A percentile compares a stretch with the other conserved stretches of the same genome.
Conservation (phyloP, 2,113 vertebrate genomes). For the Cromileptes altivelis region DNA sequence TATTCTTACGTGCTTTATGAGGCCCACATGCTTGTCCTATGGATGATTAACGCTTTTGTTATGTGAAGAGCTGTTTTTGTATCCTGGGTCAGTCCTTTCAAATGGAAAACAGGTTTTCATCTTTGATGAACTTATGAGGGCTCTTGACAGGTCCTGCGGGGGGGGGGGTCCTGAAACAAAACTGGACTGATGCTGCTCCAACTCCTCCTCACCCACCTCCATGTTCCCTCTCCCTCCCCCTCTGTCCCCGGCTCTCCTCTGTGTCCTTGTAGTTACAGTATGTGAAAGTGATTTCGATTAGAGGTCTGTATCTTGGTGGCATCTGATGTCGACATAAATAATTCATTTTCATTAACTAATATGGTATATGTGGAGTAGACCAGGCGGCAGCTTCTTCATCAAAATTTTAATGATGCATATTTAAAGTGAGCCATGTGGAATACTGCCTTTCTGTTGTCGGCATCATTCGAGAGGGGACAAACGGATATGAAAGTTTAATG, state of each 20-base stretch:
- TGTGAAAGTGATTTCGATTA: slow-evolving; percentile 41
- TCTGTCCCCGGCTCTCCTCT: not conserved
- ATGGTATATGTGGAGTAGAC: slow-evolving; percentile 56
- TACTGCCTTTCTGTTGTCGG: slow-evolving; percentile 52
- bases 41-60: slow-evolving; percentile 79
- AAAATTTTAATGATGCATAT: slow-evolving; percentile 77
- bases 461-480: slow-evolving; percentile 61
- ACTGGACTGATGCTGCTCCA: not conserved
- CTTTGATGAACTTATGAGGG: slow-evolving; percentile 86
- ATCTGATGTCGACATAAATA: slow-evolving; percentile 75
- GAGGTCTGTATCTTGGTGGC: slow-evolving; percentile 40
- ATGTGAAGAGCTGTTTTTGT: slow-evolving; percentile 72
- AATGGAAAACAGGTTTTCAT: slow-evolving; percentile 85
- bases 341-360: slow-evolving; percentile 76
- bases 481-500: slow-evolving; percentile 82
- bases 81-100: slow-evolving; percentile 76
- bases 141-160: slow-evolving; percentile 75
- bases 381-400: slow-evolving; percentile 70
- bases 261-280: slow-evolving; percentile 5
- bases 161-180: slow-evolving; percentile 47
- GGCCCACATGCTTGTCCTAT: slow-evolving; percentile 70
- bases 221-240: slow-evolving; percentile 35
- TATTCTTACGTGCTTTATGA: slow-evolving; percentile 60
- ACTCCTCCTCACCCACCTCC: slow-evolving; percentile 31
- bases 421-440: slow-evolving; percentile 65